These are phyloP conservation scores for Dolichallabes microphthalmus DNA, from an alignment of 2,113 vertebrate species.

Conservation along the genomic window DNA sequence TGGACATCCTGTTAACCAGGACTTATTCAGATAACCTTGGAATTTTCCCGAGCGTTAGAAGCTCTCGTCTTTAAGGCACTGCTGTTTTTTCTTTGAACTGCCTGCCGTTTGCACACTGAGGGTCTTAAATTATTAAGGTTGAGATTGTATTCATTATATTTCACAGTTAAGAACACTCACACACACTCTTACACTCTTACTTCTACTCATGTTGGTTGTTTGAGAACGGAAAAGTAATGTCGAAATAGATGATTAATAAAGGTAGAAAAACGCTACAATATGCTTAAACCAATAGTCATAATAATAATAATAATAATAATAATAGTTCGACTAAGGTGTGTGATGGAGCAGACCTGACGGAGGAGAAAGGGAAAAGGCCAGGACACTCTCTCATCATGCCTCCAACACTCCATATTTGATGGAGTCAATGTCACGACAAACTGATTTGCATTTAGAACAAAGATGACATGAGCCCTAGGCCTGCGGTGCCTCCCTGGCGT, in stretches of 20 bases:
- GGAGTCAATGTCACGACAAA: constrained; percentile 61
- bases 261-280: not conserved
- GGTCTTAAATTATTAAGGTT: constrained; percentile 59
- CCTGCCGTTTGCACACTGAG: constrained; percentile 52
- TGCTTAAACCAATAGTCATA: not conserved
- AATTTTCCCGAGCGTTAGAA: constrained; percentile 53
- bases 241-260: not conserved
- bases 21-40: constrained; percentile 63
- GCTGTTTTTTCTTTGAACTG: constrained; percentile 50
- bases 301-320: not conserved
- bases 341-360: not conserved
- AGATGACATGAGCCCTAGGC: constrained; percentile 60
- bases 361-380: constrained; percentile 13
- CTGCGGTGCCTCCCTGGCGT: constrained; percentile 51
- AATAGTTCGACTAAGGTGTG: not conserved
- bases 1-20: constrained; percentile 65
- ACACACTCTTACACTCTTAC: not conserved
- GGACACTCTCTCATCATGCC: constrained; percentile 9
- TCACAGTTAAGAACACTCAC: constrained; percentile 33
- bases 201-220: not conserved
- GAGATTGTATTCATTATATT: constrained; percentile 56
- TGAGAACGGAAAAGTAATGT: not conserved
- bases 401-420: constrained; percentile 37
- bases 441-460: constrained; percentile 66
- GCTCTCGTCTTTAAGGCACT: constrained; percentile 52